Evolutionary conservation across 1,140 invertebrate species (phyloP), one percentile per base, ranked within the genome.

Genomic region (Sycophaga agraensis): DNA sequence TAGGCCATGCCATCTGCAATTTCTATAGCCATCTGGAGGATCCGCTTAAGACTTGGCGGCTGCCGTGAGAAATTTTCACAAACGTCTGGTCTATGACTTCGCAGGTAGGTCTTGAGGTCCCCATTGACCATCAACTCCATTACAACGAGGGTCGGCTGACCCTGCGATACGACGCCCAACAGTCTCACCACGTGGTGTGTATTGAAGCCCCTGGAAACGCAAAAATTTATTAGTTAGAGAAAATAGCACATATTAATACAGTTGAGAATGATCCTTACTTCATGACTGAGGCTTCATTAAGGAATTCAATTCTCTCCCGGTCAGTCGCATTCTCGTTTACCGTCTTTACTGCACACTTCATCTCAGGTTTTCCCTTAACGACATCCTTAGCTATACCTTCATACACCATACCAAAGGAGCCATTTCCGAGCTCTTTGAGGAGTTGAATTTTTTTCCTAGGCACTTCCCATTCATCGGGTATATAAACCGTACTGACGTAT

Each of bases 1-100:
- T 98, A 99, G 0, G 94, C 91, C 97, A 99, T 99, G 31, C 97
- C 97, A 81, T 99, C 97, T 12, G 96, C 94, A 72, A 99, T 98
- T 80, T 99, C 94, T 49, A 91, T 89, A 14, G 96, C 95, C 95
- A 98, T 98, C 78, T 90, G 84, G 40, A 87, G 65, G 26, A 88
- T 87, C 54, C 84, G 80, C 69, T 85, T 86, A 42, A 92, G 74
- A 1, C 87, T 89, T 14, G 92, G 92, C 35, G 92, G 91, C 49
- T 84, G 80, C 39, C 71, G 68, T 37, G 73, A 53, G 53, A 78
- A 72, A 34, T 82, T 77, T 62, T 81, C 75, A 54, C 74, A 80
- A 62, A 78, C 73, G 70, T 95, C 93, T 5, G 93, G 92, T 35
- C 95, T 84, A 81, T 94, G 91, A 31, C 87, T 88, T 19, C 94